phyloP scores from a whole-genome alignment of 2,113 vertebrate species.

The Aptenodytes patagonicus region DNA sequence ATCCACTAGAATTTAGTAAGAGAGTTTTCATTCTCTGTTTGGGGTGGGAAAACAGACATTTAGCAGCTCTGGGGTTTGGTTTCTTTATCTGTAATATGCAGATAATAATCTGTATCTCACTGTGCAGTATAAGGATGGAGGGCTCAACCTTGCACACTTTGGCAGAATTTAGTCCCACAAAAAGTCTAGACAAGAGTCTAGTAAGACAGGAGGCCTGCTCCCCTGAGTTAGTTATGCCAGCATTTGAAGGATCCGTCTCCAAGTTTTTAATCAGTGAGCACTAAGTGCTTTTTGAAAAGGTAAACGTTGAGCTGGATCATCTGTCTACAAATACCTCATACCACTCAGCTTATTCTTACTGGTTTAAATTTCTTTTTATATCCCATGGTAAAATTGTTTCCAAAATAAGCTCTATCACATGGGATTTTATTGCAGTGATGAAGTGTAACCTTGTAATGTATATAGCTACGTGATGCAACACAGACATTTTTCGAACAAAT shows the following conservation, averaged over 20 bases:
- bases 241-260: neutral
- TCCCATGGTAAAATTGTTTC: conserved; percentile 34
- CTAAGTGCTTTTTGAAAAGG: conserved; percentile 21
- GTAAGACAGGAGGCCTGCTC: neutral
- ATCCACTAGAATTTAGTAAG: neutral
- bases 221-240: neutral
- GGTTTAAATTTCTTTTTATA: conserved; percentile 57
- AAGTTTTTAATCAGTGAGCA: conserved; percentile 9
- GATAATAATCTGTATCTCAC: neutral
- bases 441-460: conserved; percentile 27
- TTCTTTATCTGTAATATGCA: neutral
- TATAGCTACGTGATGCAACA: neutral
- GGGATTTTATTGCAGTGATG: neutral
- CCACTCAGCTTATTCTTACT: conserved; percentile 22
- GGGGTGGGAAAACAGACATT: neutral
- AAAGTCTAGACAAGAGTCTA: neutral
- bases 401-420: conserved; percentile 33
- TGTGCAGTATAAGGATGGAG: neutral
- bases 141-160: neutral
- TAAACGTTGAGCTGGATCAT: conserved; percentile 48
- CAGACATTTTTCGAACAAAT: neutral
- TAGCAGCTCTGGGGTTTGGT: neutral
- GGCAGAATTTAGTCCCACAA: neutral
- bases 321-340: conserved; percentile 37
- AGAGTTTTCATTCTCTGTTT: neutral